These are phyloP conservation scores for Rhagologus leucostigma DNA, from an alignment of 2,113 vertebrate species.

Conservation along the genomic window DNA sequence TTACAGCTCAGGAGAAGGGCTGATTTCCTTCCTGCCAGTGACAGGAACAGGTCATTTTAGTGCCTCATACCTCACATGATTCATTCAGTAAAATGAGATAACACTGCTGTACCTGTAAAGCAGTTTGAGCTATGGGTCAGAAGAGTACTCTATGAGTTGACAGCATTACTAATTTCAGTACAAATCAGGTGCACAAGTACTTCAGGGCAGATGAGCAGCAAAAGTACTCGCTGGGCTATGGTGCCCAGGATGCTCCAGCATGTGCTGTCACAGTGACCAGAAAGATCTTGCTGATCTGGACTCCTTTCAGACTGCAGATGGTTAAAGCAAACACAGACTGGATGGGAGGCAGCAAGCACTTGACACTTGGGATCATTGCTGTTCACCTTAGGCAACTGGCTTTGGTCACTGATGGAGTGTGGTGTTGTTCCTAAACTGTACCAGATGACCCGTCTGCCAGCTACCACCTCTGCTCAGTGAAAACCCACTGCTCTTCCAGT, in stretches of 20 bases:
- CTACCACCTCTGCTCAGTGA: background rate
- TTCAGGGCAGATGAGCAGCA: background rate
- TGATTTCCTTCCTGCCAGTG: background rate
- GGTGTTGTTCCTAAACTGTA: rapidly evolving
- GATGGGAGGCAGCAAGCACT: background rate
- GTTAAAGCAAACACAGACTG: background rate
- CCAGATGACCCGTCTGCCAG: background rate
- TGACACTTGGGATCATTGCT: background rate
- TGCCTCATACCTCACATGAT: background rate
- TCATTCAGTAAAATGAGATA: background rate
- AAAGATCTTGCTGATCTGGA: background rate
- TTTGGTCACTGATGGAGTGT: background rate
- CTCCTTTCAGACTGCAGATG: background rate
- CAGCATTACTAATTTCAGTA: background rate
- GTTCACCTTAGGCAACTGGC: background rate
- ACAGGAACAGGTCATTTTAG: background rate
- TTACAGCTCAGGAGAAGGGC: background rate
- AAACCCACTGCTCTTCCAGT: background rate
- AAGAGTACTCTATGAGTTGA: background rate
- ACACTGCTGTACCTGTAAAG: background rate
- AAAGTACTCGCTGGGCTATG: background rate
- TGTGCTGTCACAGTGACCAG: background rate
- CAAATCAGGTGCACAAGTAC: background rate
- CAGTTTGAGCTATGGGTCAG: background rate
- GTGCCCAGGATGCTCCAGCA: background rate